Conservation (phyloP, 1,140 invertebrate species). For the Bemisia tabaci region DNA sequence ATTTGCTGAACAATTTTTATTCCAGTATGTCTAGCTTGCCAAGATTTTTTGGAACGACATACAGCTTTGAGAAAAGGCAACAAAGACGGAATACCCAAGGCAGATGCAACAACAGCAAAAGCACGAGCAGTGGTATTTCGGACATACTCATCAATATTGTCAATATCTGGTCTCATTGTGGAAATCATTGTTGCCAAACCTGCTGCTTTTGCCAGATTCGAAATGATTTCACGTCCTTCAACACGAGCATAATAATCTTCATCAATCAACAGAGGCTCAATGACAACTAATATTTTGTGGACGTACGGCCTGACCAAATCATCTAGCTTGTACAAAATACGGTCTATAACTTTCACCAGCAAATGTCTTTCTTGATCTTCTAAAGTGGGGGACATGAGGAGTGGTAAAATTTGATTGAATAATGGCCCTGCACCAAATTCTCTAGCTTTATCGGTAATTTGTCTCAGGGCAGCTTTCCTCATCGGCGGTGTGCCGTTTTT, state of each 20-base stretch:
- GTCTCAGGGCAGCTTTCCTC: conserved; percentile 91
- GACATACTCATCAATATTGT: conserved; percentile 99
- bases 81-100: conserved; percentile 93
- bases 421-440: conserved; percentile 96
- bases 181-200: conserved; percentile 99
- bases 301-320: conserved; percentile 98
- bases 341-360: conserved; percentile 98
- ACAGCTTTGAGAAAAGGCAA: conserved; percentile 98
- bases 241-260: conserved; percentile 99
- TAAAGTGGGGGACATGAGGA: conserved; percentile 97
- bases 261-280: conserved; percentile 96
- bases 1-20: conserved; percentile 99
- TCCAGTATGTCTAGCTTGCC: conserved; percentile 98
- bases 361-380: conserved; percentile 99
- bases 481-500: conserved; percentile 99
- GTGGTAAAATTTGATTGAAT: conserved; percentile 96
- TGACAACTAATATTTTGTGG: conserved; percentile 98
- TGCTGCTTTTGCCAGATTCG: conserved; percentile 98
- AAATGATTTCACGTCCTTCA: conserved; percentile 98
- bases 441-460: conserved; percentile 97
- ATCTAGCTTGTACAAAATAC: conserved; percentile 97
- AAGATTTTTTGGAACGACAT: conserved; percentile 97
- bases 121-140: conserved; percentile 97
- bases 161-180: conserved; percentile 99
- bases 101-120: conserved; percentile 98